Percentiles rank a stretch among this genome's conserved stretches.
These are phyloP conservation scores for Drosophila paramelanica DNA, from an alignment of 2,888 invertebrate genomes.

Conservation along the genomic window DNA sequence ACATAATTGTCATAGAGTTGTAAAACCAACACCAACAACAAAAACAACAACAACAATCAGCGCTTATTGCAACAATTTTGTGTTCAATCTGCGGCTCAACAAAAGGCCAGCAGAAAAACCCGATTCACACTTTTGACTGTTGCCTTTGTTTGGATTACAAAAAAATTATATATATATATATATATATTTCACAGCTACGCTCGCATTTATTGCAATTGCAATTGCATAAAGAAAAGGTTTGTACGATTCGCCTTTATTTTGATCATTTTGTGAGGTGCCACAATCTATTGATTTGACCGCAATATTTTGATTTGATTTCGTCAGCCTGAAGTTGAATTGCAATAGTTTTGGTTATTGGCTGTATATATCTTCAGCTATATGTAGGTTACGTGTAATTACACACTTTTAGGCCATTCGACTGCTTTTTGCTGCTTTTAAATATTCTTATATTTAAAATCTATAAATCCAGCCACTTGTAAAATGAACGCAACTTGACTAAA, in stretches of 20 bases:
- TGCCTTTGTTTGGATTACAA: constrained; percentile 70
- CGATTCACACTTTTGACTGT: constrained; percentile 38
- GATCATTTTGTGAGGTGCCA: not conserved
- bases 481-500: not conserved
- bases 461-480: not conserved
- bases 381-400: not conserved
- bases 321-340: constrained; percentile 17
- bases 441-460: no score
- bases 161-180: not conserved
- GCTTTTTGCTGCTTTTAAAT: not conserved
- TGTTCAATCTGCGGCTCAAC: constrained; percentile 64
- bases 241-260: constrained; percentile 30
- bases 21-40: constrained; percentile 43
- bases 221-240: constrained; percentile 55
- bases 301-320: constrained; percentile 38
- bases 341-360: not conserved
- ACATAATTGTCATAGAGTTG: constrained; percentile 77
- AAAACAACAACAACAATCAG: constrained; percentile 64
- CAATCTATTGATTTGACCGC: constrained; percentile 47
- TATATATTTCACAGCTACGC: constrained; percentile 46
- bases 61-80: constrained; percentile 76
- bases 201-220: constrained; percentile 46
- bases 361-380: not conserved
- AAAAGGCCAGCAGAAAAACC: constrained; percentile 46
- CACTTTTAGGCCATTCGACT: not conserved